A percentile compares a stretch with the other conserved stretches of the same genome.
Conservation (phyloP, 2,888 invertebrate species). For the Amblyteles armatorius region DNA sequence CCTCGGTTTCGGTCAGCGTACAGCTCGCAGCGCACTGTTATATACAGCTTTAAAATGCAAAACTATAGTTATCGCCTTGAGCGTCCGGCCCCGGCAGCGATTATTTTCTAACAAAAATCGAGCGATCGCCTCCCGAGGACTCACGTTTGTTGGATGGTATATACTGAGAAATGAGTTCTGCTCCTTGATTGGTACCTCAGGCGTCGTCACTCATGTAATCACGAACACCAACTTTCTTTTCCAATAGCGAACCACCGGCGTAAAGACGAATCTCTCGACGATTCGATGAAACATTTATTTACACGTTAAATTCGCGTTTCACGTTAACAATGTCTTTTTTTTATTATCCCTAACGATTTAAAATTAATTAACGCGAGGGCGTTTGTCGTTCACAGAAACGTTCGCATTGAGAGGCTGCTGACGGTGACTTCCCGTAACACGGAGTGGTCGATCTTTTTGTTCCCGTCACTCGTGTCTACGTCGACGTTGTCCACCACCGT, state of each 20-base stretch:
- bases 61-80: conserved; percentile 39
- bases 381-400: conserved; percentile 22
- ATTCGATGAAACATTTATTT: conserved; percentile 83
- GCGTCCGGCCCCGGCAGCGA: conserved; percentile 9
- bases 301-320: conserved; percentile 51
- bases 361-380: neutral
- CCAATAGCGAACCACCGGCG: conserved; percentile 80
- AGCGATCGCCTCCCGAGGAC: conserved; percentile 12
- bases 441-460: neutral
- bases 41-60: conserved; percentile 7
- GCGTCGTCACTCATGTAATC: conserved; percentile 79
- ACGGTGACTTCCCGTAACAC: conserved; percentile 4
- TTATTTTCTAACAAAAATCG: conserved; percentile 26
- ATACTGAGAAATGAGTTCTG: conserved; percentile 68
- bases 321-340: conserved; percentile 34
- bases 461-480: neutral
- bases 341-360: neutral
- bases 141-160: conserved; percentile 26
- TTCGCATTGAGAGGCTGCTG: conserved; percentile 11
- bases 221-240: conserved; percentile 83
- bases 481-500: neutral
- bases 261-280: conserved; percentile 78
- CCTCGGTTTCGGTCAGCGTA: neutral
- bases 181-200: conserved; percentile 63
- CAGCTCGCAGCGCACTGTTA: neutral